These are phyloP conservation scores for Labroides dimidiatus DNA, from an alignment of 2,797 vertebrate genomes.

Conservation along the genomic window DNA sequence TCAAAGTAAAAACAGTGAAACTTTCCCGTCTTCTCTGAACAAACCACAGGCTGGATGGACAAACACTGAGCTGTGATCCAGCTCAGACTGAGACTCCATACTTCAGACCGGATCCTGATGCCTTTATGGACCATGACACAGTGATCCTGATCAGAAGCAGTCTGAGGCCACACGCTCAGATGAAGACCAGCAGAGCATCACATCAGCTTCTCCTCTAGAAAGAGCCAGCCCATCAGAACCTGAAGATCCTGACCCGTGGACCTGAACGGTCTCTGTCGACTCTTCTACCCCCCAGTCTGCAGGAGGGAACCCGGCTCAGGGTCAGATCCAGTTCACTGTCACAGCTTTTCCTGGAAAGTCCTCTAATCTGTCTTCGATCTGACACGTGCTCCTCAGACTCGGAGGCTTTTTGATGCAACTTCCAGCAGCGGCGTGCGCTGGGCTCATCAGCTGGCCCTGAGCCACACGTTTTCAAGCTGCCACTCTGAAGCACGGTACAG, in stretches of 20 bases:
- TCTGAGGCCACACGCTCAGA: no score
- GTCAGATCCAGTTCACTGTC: neutral
- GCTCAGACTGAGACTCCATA: no score
- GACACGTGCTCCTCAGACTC: neutral
- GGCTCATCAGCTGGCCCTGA: neutral
- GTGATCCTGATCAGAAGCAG: no score
- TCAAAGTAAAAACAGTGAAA: no score
- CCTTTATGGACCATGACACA: no score
- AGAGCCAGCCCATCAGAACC: neutral
- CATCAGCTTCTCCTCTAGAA: neutral
- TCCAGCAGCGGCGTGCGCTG: neutral
- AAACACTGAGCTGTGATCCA: no score
- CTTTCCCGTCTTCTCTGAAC: no score
- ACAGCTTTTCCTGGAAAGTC: slow-evolving; percentile 7
- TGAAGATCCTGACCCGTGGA: no score
- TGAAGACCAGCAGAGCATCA: no score
- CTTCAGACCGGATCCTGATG: no score
- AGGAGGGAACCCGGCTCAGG: neutral
- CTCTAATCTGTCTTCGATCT: neutral
- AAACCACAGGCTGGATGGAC: no score
- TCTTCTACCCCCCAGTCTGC: neutral
- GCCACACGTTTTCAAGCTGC: slow-evolving; percentile 18
- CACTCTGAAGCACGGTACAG: slow-evolving; percentile 2
- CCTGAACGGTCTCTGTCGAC: no score
- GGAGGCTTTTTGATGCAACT: neutral